A percentile compares a stretch with the other conserved stretches of the same genome.
These are phyloP conservation scores for Nesospiza acunhae DNA, from an alignment of 2,113 vertebrate species.

Conservation along the genomic window DNA sequence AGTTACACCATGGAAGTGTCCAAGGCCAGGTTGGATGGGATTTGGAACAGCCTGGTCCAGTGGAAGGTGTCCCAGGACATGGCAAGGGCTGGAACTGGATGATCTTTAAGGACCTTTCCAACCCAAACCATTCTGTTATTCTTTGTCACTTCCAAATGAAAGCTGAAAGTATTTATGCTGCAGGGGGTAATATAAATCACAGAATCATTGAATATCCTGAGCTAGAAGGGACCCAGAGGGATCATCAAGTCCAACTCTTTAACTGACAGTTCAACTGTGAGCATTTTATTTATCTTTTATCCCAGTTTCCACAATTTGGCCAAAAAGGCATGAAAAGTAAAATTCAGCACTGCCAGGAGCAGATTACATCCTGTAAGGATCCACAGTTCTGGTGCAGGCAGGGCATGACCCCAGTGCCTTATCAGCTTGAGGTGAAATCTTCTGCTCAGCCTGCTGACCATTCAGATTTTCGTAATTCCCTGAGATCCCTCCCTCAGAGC, in stretches of 20 bases:
- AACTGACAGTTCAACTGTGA: not conserved
- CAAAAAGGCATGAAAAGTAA: not conserved
- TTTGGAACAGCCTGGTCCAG: not conserved
- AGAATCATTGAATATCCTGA: not conserved
- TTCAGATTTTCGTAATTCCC: not conserved
- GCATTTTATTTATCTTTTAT: not conserved
- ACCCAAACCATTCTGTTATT: not conserved
- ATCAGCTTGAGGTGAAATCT: not conserved
- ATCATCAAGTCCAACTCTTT: fast-evolving
- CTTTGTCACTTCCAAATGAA: not conserved
- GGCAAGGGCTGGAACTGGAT: not conserved
- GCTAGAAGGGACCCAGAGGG: not conserved
- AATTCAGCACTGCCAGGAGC: fast-evolving
- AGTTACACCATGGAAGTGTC: not conserved
- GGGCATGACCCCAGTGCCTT: not conserved
- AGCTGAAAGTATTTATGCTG: not conserved
- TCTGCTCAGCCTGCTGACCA: not conserved
- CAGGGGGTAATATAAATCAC: not conserved
- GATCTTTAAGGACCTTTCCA: not conserved
- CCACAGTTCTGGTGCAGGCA: not conserved
- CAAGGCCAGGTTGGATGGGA: not conserved
- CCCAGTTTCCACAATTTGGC: not conserved
- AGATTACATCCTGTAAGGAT: not conserved
- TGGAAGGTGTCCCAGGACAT: fast-evolving
- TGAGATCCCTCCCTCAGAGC: not conserved